A percentile compares a stretch with the other conserved stretches of the same genome.
Evolutionary conservation across 92 coral and sea anemone species (phyloP).

Genomic region (Zoanthus solanderi): DNA sequence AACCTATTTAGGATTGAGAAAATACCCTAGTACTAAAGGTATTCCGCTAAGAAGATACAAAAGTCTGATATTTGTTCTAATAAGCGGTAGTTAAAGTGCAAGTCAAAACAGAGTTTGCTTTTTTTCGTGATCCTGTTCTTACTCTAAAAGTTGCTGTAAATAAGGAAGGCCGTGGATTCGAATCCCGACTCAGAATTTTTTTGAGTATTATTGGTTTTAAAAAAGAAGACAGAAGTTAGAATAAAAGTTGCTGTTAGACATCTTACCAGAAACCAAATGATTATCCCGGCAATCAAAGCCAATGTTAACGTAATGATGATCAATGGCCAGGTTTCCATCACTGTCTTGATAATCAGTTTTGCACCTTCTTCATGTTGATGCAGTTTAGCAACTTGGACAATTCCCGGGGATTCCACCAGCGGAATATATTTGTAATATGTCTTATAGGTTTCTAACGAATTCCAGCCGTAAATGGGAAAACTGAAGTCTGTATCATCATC

Average conservation of each 20-base stretch:
- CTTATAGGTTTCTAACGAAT: constrained; percentile 72
- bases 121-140: no score
- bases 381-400: constrained; percentile 69
- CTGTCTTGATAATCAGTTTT: constrained; percentile 61
- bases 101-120: no score
- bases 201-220: no score
- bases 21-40: no score
- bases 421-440: constrained; percentile 71
- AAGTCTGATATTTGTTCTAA: no score
- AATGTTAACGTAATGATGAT: constrained; percentile 53
- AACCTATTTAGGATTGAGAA: no score
- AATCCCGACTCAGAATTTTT: no score
- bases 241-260: background rate
- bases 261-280: constrained; percentile 87
- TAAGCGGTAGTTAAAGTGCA: no score
- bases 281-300: constrained; percentile 72
- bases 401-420: constrained; percentile 80
- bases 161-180: no score
- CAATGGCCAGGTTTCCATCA: constrained; percentile 75
- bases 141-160: no score
- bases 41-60: no score
- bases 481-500: constrained; percentile 54
- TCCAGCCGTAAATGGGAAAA: constrained; percentile 88
- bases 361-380: constrained; percentile 53
- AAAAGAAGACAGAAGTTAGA: no score